Percentiles rank a stretch among this genome's conserved stretches.
Conservation (phyloP, 2,797 vertebrate genomes). For the Pogonophryne albipinna region DNA sequence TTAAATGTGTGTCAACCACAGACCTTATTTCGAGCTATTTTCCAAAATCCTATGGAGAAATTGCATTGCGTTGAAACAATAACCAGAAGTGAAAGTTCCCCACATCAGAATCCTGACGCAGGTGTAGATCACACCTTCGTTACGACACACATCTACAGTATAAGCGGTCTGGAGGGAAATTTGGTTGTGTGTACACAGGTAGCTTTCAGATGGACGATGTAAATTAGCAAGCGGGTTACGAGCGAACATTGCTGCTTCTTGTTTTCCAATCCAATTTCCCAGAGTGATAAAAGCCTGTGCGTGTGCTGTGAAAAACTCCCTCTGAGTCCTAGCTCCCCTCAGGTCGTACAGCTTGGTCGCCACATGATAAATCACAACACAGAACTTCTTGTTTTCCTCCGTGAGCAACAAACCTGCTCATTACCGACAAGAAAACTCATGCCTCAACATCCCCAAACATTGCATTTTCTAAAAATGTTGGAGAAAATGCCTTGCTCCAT, state of each 20-base stretch:
- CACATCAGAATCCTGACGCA: constrained; percentile 21
- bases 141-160: neutral
- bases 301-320: constrained; percentile 24
- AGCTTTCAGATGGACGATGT: constrained; percentile 21
- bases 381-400: neutral
- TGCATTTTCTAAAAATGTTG: neutral
- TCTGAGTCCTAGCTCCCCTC: constrained; percentile 21
- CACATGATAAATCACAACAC: constrained; percentile 12
- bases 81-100: neutral
- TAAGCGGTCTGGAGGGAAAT: constrained; percentile 44
- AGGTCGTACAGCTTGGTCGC: neutral
- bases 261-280: constrained; percentile 58
- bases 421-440: neutral
- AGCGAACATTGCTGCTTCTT: neutral
- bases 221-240: constrained; percentile 34
- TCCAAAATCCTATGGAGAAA: too few relatives aligned
- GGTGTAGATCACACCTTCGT: constrained; percentile 17
- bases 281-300: constrained; percentile 45
- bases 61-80: neutral
- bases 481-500: neutral
- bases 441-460: neutral
- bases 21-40: too few relatives aligned
- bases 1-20: too few relatives aligned
- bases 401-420: constrained; percentile 1
- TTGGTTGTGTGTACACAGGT: constrained; percentile 8